Evolutionary conservation across 2,113 vertebrate genomes (phyloP), one percentile per base, ranked within the genome.

Genomic region (Pterophyllum scalare): DNA sequence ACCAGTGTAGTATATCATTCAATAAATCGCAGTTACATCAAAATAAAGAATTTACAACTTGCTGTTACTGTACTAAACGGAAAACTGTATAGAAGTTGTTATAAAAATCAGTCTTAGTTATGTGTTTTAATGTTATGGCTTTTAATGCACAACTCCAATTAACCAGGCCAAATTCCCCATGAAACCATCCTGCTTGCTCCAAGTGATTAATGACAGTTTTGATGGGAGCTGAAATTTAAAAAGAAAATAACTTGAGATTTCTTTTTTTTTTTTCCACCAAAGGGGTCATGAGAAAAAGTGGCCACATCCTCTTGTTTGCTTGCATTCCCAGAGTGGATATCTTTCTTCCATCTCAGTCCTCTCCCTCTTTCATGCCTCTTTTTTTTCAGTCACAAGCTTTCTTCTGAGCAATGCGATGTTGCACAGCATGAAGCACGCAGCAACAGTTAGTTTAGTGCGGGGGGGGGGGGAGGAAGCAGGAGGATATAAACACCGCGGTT

Each of bases 221-320:
- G 79, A 92, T 88, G 54, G 59, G 59, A 59, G 17, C 62, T 79
- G 84, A 86, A 87, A 61, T 77, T 83, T 67, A 80, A 84, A 85
- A 90, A 84, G 59, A 35, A 40, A 83, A 86, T 80, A 72, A 57
- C 12, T 40, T 5, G 56, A 35, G 38, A 9, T 56, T 65, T 78
- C 72, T 38, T 38, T 62, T 62, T 77, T 38, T 38, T 62, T 62
- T 77, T 46, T 19, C 57, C 26, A 86, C 82, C 83, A 86, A 89
- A 85, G 67, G 60, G 91, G 91, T 92, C 89, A 93, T 91, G 88
- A 92, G 89, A 93, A 92, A 94, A 84, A 89, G 75, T 84, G 61
- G 80, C 93, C 92, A 91, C 90, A 91, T 93, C 92, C 92, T 92
- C 88, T 89, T 83, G 76, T 87, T 85, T 89, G 77, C 87, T 88